Conservation (phyloP, 2,113 vertebrate genomes). For the Melanerpes aurifrons region DNA sequence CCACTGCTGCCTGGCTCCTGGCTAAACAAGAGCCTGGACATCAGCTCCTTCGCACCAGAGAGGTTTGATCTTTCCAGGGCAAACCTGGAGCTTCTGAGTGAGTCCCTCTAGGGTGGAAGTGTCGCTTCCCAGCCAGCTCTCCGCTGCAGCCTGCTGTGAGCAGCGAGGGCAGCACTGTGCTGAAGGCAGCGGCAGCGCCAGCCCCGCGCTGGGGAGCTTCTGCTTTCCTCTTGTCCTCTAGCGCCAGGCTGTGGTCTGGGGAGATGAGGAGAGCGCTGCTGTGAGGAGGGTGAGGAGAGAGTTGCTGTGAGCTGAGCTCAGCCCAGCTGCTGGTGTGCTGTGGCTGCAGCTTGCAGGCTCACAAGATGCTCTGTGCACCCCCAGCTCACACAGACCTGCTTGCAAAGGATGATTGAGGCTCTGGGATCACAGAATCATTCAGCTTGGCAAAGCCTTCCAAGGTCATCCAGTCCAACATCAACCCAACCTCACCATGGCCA, state of each 20-base stretch:
- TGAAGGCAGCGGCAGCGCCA: not conserved
- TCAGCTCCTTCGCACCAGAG: not conserved
- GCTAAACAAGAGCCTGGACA: not conserved
- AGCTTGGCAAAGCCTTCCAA: too few species aligned
- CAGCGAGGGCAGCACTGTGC: rapidly evolving
- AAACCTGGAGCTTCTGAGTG: not conserved
- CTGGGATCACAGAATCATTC: not conserved
- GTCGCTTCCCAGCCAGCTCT: not conserved
- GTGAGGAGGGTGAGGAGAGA: too few species aligned
- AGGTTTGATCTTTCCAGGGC: not conserved
- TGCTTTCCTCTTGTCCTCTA: constrained; percentile 49
- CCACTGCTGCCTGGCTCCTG: rapidly evolving
- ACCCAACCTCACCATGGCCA: too few species aligned
- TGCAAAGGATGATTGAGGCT: not conserved
- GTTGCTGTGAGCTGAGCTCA: not conserved
- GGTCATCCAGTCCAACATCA: too few species aligned
- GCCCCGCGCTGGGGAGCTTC: not conserved
- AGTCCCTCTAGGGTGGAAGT: not conserved
- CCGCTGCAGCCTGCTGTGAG: rapidly evolving
- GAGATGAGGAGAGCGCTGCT: not conserved
- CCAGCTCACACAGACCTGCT: rapidly evolving
- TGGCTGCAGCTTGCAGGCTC: not conserved
- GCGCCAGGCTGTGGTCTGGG: not conserved
- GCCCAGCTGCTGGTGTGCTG: rapidly evolving
- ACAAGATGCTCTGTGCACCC: rapidly evolving